phyloP scores from a whole-genome alignment of 2,113 vertebrate species.

The Chaenocephalus aceratus region DNA sequence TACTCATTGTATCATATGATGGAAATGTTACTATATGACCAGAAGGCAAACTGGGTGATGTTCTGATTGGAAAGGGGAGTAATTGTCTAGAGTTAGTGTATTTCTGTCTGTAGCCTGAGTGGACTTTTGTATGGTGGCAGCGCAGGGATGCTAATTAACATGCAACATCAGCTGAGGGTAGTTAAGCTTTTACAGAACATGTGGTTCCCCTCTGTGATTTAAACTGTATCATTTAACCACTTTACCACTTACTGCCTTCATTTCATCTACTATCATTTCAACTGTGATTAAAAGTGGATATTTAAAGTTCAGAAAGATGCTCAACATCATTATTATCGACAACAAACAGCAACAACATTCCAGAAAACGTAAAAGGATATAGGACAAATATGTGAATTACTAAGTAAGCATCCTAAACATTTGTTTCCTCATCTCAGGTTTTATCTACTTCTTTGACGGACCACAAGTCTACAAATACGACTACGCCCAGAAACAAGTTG shows the following conservation, averaged over 20 bases:
- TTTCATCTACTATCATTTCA: conserved; percentile 36
- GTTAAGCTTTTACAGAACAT: conserved; percentile 18
- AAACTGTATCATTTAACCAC: conserved; percentile 46
- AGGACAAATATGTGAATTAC: conserved; percentile 13
- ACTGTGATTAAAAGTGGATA: conserved; percentile 14
- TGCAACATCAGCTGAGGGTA: conserved; percentile 5
- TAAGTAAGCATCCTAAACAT: neutral
- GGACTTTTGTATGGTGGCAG: conserved; percentile 17
- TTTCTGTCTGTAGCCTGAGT: conserved; percentile 17
- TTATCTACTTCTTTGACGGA: conserved; percentile 83
- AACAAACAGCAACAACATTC: neutral
- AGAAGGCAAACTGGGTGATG: neutral
- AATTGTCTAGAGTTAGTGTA: neutral
- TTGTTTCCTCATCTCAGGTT: conserved; percentile 64
- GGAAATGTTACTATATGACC: neutral
- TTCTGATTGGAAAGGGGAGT: neutral
- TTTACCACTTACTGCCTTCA: conserved; percentile 19
- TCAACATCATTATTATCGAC: conserved; percentile 6
- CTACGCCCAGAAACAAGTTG: conserved; percentile 67
- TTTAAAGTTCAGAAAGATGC: conserved; percentile 33
- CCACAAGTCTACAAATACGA: conserved; percentile 79
- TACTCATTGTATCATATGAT: neutral
- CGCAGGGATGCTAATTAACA: conserved; percentile 46
- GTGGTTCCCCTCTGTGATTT: conserved; percentile 43
- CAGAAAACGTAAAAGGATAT: neutral